These are phyloP conservation scores for Porphyrio hochstetteri DNA, from an alignment of 2,113 vertebrate species.

Conservation along the genomic window DNA sequence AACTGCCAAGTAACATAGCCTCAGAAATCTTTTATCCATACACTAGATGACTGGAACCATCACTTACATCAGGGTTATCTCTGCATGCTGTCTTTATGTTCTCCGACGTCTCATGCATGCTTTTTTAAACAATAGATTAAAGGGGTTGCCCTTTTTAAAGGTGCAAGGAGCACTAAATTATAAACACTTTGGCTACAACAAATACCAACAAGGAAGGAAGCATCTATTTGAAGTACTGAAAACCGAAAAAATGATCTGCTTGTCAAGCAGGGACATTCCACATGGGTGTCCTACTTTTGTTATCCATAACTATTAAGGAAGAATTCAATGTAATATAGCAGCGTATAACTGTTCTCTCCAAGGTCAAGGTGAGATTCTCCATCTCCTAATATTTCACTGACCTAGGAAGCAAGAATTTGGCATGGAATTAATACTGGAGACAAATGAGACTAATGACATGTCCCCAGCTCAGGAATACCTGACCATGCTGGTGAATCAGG, in stretches of 20 bases:
- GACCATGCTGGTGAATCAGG: neutral
- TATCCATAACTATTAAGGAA: neutral
- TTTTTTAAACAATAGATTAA: slow-evolving; percentile 15
- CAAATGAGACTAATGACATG: neutral
- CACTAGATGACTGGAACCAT: neutral
- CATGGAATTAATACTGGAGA: neutral
- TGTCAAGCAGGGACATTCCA: neutral
- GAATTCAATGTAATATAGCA: neutral
- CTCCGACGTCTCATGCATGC: neutral
- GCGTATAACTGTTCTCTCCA: neutral
- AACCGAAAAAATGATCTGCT: neutral
- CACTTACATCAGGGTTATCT: neutral
- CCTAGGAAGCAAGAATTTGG: neutral
- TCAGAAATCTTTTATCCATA: slow-evolving; percentile 41
- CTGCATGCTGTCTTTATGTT: neutral
- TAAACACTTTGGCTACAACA: neutral
- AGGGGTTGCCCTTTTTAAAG: neutral
- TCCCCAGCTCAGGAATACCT: neutral
- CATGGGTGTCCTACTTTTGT: neutral
- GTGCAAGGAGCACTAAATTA: neutral
- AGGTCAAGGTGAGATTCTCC: neutral
- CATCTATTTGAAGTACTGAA: neutral
- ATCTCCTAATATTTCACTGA: neutral
- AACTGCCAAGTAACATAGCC: slow-evolving; percentile 32
- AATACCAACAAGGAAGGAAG: neutral